Conservation (phyloP, 2,888 invertebrate species). For the Parnassius orleans region DNA sequence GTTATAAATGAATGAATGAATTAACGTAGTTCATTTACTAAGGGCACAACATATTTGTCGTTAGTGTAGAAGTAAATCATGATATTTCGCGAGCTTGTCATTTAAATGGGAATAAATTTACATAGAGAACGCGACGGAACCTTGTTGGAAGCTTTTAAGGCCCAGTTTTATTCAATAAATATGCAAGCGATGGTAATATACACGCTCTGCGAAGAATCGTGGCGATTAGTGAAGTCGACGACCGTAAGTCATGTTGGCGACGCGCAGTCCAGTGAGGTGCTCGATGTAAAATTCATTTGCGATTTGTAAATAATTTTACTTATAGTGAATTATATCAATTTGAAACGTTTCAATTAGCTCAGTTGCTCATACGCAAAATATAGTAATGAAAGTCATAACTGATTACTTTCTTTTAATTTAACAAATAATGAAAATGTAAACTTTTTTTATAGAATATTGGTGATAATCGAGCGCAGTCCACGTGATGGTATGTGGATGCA, state of each 20-base stretch:
- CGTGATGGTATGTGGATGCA: too few species aligned
- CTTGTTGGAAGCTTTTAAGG: conserved; percentile 47
- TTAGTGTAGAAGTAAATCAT: conserved; percentile 53
- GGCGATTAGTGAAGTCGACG: conserved; percentile 33
- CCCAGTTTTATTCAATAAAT: conserved; percentile 60
- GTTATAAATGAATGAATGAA: too few species aligned
- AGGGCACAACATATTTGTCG: background rate
- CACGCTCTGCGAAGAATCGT: conserved; percentile 21
- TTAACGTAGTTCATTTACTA: background rate
- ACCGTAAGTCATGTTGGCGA: conserved; percentile 26
- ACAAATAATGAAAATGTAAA: too few species aligned
- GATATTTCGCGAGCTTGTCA: conserved; percentile 60
- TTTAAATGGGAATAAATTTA: conserved; percentile 75
- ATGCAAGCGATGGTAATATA: conserved; percentile 53
- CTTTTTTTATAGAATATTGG: too few species aligned
- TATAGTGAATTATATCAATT: too few species aligned
- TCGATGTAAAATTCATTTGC: too few species aligned
- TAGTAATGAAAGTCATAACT: too few species aligned
- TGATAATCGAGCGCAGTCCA: too few species aligned
- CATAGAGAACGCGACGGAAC: conserved; percentile 58
- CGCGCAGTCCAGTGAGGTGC: conserved; percentile 16
- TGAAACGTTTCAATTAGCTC: too few species aligned
- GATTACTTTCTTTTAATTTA: too few species aligned
- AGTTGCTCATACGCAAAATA: too few species aligned
- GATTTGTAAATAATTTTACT: too few species aligned